Evolutionary conservation across 2,113 vertebrate species (phyloP), one percentile per base, ranked within the genome.

Genomic region (Antennarius striatus): DNA sequence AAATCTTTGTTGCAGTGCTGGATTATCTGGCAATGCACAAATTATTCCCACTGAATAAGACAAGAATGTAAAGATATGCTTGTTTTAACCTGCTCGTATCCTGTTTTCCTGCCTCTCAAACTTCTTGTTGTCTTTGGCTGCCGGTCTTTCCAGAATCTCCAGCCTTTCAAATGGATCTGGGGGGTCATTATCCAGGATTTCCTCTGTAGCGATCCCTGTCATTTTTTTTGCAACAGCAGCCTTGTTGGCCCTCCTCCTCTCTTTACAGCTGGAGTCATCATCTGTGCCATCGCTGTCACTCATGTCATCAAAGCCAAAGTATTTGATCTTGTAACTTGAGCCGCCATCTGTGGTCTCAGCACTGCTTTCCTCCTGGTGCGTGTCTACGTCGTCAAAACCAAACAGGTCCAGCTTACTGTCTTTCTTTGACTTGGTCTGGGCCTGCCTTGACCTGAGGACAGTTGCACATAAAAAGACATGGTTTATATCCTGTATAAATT

Each of bases 261-360:
- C 64, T 61, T 73, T 78, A 0, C 85, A 84, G 32, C 29, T 63
- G 10, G 77, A 6, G 57, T 95, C 94, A 0, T 94, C 94, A 16
- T 95, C 96, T 0, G 79, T 86, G 0, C 95, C 94, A 42, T 96
- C 95, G 1, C 95, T 97, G 89, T 97, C 95, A 71, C 96, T 99
- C 74, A 96, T 93, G 84, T 99, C 97, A 63, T 99, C 97, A 66
- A 99, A 99, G 54, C 98, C 98, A 68, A 99, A 99, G 91, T 99
- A 99, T 64, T 98, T 95, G 84, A 98, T 97, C 92, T 98, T 98
- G 91, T 98, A 98, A 71, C 90, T 98, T 86, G 98, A 96, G 42
- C 92, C 89, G 53, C 95, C 94, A 12, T 88, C 93, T 1, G 88
- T 42, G 60, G 75, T 86, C 56, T 93, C 94, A 0, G 84, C 85